A percentile compares a stretch with the other conserved stretches of the same genome.
Conservation (phyloP, 2,113 vertebrate genomes). For the Poeciliopsis occidentalis region DNA sequence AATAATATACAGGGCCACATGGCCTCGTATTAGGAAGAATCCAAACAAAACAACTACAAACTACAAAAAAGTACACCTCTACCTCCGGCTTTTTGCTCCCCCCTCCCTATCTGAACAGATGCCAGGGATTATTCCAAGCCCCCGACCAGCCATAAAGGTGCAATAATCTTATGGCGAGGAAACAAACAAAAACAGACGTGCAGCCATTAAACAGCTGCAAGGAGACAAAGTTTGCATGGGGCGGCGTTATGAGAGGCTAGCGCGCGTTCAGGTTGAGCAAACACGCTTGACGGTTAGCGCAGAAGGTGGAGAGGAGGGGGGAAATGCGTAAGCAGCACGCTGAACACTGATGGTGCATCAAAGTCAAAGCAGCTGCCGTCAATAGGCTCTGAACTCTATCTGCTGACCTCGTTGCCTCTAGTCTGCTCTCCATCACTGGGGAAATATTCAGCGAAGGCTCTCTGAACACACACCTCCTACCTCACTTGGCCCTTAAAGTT, state of each 20-base stretch:
- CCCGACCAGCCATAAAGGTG: conserved; percentile 84
- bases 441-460: conserved; percentile 64
- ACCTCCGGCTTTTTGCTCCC: conserved; percentile 56
- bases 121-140: conserved; percentile 81
- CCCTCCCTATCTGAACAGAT: conserved; percentile 78
- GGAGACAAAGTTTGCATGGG: conserved; percentile 79
- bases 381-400: conserved; percentile 69
- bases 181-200: conserved; percentile 84
- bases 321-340: conserved; percentile 26
- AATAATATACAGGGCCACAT: conserved; percentile 64
- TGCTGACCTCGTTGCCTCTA: conserved; percentile 68
- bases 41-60: conserved; percentile 27
- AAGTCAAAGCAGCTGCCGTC: conserved; percentile 77
- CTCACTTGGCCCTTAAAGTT: conserved; percentile 41
- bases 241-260: conserved; percentile 73
- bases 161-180: conserved; percentile 83
- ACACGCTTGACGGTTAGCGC: conserved; percentile 63
- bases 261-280: conserved; percentile 74
- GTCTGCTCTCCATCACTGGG: conserved; percentile 53
- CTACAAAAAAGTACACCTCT: conserved; percentile 36
- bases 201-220: conserved; percentile 82
- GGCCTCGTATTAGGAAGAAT: conserved; percentile 67
- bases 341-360: conserved; percentile 75
- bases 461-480: conserved; percentile 53
- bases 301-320: conserved; percentile 14